Conservation (phyloP, 2,888 invertebrate species). For the Leptinotarsa haldemani region DNA sequence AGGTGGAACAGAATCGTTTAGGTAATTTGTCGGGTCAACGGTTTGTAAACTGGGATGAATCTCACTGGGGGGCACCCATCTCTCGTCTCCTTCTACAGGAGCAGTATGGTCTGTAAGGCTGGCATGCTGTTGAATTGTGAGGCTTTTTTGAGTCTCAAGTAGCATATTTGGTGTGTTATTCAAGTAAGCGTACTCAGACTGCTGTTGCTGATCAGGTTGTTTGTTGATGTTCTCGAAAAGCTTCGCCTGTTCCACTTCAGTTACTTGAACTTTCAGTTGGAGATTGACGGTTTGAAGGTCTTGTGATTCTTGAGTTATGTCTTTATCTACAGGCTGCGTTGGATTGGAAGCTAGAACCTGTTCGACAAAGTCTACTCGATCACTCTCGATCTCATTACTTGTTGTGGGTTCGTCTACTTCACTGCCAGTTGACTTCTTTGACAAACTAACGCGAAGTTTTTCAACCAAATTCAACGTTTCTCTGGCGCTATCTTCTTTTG, state of each 20-base stretch:
- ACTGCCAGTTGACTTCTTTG: constrained; percentile 71
- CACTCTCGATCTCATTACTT: constrained; percentile 61
- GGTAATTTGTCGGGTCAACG: constrained; percentile 44
- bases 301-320: constrained; percentile 30
- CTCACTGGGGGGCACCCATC: constrained; percentile 74
- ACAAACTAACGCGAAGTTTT: constrained; percentile 80
- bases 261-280: constrained; percentile 53
- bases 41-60: constrained; percentile 53
- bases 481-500: constrained; percentile 84
- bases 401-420: constrained; percentile 63
- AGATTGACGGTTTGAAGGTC: constrained; percentile 51
- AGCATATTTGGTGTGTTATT: constrained; percentile 60
- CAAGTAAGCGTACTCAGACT: constrained; percentile 49
- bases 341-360: constrained; percentile 60
- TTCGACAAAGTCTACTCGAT: constrained; percentile 58
- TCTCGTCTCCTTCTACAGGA: constrained; percentile 69
- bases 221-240: constrained; percentile 37
- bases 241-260: constrained; percentile 42
- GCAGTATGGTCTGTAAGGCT: constrained; percentile 62
- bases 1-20: constrained; percentile 44
- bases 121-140: constrained; percentile 52
- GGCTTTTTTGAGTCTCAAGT: constrained; percentile 59
- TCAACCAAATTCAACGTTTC: constrained; percentile 88
- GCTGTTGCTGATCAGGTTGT: constrained; percentile 30
- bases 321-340: constrained; percentile 39